Percentiles rank a stretch among this genome's conserved stretches.
phyloP scores from a whole-genome alignment of 2,113 vertebrate species.

The Willisornis vidua region DNA sequence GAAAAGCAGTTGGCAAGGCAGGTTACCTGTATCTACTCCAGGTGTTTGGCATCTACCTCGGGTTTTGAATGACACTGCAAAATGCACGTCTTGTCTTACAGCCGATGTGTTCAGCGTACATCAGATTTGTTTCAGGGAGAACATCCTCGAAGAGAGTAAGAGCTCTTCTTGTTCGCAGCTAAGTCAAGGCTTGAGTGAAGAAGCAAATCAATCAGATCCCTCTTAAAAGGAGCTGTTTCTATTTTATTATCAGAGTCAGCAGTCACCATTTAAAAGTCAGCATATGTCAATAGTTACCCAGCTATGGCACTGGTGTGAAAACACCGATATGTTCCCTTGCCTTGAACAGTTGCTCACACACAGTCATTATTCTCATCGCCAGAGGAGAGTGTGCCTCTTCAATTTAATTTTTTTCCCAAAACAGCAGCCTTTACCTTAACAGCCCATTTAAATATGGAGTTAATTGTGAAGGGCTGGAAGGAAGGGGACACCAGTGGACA shows the following conservation, averaged over 20 bases:
- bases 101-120: not conserved
- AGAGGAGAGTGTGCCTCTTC: not conserved
- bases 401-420: not conserved
- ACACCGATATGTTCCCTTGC: not conserved
- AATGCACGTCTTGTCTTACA: not conserved
- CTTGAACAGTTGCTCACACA: conserved; percentile 14
- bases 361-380: not conserved
- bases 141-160: not conserved
- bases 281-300: conserved; percentile 36
- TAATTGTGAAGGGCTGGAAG: not conserved
- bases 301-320: not conserved
- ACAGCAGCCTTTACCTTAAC: not conserved
- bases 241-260: conserved; percentile 6
- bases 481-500: not conserved
- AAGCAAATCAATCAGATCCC: not conserved
- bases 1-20: not conserved
- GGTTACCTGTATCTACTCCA: not conserved
- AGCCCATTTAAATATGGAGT: not conserved
- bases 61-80: not conserved
- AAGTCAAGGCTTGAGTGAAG: not conserved
- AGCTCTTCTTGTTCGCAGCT: not conserved
- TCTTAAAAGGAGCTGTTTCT: not conserved
- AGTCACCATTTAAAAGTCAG: conserved; percentile 4
- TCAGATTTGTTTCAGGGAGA: not conserved
- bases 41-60: not conserved